Evolutionary conservation across 2,888 invertebrate genomes (phyloP).

Genomic region (Callinectes sapidus): DNA sequence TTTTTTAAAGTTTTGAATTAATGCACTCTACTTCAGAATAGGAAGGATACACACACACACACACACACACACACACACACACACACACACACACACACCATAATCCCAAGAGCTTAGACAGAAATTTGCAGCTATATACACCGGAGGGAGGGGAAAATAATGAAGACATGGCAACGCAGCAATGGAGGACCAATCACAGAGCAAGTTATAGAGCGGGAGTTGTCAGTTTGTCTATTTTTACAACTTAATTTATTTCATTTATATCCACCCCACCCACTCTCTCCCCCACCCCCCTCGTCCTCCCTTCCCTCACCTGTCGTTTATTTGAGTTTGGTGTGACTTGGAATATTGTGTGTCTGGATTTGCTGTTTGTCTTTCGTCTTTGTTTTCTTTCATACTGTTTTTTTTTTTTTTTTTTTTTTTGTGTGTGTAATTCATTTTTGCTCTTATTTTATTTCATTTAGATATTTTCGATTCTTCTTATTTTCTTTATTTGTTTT

Average conservation of each 20-base stretch:
- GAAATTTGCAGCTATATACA: not conserved
- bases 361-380: not conserved
- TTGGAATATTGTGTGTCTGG: not conserved
- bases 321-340: conserved; percentile 4
- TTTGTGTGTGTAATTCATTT: not conserved
- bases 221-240: not conserved
- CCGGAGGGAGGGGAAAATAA: no score
- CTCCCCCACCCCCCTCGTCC: not conserved
- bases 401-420: not conserved
- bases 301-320: not conserved
- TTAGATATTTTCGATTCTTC: not conserved
- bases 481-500: not conserved
- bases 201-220: not conserved
- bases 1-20: no score
- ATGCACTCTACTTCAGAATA: not conserved
- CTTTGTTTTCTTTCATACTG: not conserved
- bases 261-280: not conserved
- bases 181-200: not conserved
- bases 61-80: conserved; percentile 43
- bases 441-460: not conserved
- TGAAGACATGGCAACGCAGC: not conserved
- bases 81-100: conserved; percentile 21
- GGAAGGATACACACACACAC: not conserved
- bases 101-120: not conserved
- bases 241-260: conserved; percentile 1